A percentile compares a stretch with the other conserved stretches of the same genome.
Conservation (phyloP, 2,797 vertebrate species). For the Spondyliosoma cantharus region DNA sequence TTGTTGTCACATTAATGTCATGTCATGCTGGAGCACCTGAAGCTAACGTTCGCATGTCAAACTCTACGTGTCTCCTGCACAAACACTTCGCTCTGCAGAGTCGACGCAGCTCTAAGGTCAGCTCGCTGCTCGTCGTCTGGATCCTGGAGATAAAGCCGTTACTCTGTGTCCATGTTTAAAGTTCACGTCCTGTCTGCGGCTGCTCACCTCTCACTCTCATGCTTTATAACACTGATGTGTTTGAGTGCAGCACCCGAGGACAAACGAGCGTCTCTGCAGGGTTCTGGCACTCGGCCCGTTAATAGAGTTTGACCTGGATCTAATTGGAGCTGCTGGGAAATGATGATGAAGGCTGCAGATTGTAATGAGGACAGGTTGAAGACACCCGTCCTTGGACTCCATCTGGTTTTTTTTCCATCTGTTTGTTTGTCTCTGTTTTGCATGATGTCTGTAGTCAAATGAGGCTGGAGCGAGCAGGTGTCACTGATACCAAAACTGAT, state of each 20-base stretch:
- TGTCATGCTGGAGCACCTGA: background rate
- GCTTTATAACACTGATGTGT: background rate
- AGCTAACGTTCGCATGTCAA: too few relatives aligned
- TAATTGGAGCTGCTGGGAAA: conserved; percentile 36
- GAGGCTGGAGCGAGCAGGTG: background rate
- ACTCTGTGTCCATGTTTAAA: background rate
- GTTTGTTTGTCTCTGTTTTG: conserved; percentile 20
- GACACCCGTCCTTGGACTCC: background rate
- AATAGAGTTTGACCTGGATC: conserved; percentile 48
- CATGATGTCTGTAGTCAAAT: background rate
- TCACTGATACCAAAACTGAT: too few relatives aligned
- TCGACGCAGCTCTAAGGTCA: background rate
- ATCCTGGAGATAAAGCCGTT: background rate
- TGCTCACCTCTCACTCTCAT: too few relatives aligned
- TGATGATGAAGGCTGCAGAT: conserved; percentile 12
- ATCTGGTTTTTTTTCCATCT: background rate
- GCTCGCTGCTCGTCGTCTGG: background rate
- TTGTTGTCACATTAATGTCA: too few relatives aligned
- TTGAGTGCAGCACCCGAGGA: conserved; percentile 6
- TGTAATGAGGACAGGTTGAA: conserved; percentile 6
- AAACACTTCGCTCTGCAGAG: background rate
- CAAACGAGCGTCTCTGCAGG: conserved; percentile 9
- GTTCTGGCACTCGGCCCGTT: background rate
- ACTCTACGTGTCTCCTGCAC: too few relatives aligned
- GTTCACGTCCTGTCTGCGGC: background rate